Percentiles rank a stretch among this genome's conserved stretches.
Evolutionary conservation across 2,113 vertebrate genomes (phyloP).

Genomic region (Triplophysa tibetana): DNA sequence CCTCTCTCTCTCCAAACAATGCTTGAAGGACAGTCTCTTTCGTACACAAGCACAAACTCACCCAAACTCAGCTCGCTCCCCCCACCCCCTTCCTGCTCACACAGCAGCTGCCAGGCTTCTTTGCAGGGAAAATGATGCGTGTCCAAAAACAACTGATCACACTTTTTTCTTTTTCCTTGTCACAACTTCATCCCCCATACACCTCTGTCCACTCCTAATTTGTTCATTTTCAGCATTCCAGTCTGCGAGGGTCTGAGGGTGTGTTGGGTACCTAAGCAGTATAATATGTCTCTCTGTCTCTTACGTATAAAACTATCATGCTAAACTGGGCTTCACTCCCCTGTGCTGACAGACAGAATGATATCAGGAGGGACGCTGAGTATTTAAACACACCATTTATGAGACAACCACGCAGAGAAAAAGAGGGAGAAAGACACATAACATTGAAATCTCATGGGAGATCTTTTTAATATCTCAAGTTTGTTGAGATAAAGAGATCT

Average conservation of each 20-base stretch:
- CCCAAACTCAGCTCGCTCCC: constrained; percentile 23
- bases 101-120: constrained; percentile 71
- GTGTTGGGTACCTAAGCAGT: constrained; percentile 26
- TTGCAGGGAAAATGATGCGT: constrained; percentile 68
- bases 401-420: not conserved
- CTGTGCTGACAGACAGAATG: constrained; percentile 39
- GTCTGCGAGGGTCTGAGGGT: constrained; percentile 25
- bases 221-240: constrained; percentile 49
- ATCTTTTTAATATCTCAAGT: no score
- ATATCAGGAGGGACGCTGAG: constrained; percentile 44
- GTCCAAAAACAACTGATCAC: constrained; percentile 65
- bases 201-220: constrained; percentile 49
- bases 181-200: constrained; percentile 44
- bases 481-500: no score
- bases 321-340: constrained; percentile 46
- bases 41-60: constrained; percentile 51
- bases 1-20: constrained; percentile 49
- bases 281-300: constrained; percentile 47
- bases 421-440: not conserved
- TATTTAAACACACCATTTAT: constrained; percentile 39
- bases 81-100: constrained; percentile 42
- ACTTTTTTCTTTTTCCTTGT: constrained; percentile 37
- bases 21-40: constrained; percentile 59
- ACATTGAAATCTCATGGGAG: no score
- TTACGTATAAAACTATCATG: constrained; percentile 43